These are phyloP conservation scores for Sesia apiformis DNA, from an alignment of 2,888 invertebrate species.

Conservation along the genomic window DNA sequence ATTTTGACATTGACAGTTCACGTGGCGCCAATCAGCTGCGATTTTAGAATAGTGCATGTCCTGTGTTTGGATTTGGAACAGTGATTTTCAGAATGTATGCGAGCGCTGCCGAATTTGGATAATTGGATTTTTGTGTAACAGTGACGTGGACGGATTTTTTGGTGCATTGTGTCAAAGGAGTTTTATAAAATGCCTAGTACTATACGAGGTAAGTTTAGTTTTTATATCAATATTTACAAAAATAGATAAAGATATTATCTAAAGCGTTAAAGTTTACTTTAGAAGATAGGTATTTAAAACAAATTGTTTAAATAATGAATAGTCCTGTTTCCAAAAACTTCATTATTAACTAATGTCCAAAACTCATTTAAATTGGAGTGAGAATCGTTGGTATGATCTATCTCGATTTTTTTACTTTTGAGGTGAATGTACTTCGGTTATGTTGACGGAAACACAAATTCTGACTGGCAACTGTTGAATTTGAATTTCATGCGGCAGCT, in stretches of 20 bases:
- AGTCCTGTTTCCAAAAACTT: no score
- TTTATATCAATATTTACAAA: constrained; percentile 7
- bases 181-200: constrained; percentile 66
- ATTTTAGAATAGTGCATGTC: neutral
- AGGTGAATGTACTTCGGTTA: neutral
- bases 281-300: no score
- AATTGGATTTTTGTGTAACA: constrained; percentile 21
- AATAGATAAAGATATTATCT: neutral
- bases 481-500: constrained; percentile 37
- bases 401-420: neutral
- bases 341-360: no score
- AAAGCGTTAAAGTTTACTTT: no score
- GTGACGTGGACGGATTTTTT: constrained; percentile 29
- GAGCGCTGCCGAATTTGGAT: constrained; percentile 33
- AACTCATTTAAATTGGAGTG: no score
- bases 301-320: no score
- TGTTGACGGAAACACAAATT: constrained; percentile 12
- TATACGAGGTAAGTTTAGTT: constrained; percentile 56
- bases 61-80: constrained; percentile 4
- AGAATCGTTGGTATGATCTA: no score
- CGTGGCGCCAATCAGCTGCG: constrained; percentile 24
- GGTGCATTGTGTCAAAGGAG: constrained; percentile 29
- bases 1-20: constrained; percentile 49
- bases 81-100: constrained; percentile 10
- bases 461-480: constrained; percentile 25